Evolutionary conservation across 2,797 vertebrate species (phyloP), one percentile per base, ranked within the genome.

Genomic region (Glyptemys insculpta): DNA sequence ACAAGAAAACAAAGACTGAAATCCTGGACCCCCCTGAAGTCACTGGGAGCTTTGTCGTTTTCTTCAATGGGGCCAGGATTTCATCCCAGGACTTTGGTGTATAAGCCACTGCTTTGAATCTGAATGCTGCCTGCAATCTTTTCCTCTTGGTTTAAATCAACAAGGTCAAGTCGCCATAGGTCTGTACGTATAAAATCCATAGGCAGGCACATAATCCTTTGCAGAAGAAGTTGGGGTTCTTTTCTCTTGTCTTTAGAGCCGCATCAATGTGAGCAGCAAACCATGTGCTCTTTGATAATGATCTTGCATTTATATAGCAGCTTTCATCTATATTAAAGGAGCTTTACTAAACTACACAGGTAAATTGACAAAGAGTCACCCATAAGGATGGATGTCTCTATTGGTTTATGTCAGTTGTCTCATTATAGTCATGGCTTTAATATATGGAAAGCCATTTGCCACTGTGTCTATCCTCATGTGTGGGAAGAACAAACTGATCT

Each of bases 371-470:
- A 47, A 95, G 92, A n/a, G 80, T 44, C 9, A 90, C 83, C 82
- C 86, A 4, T 6, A 29, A 94, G 94, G 19, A 0, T 1, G 81
- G 9, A 2, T 18, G 0, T 49, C 62, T 79, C 95, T 62, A 56
- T 79, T 76, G 89, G 52, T 53, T 34, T 37, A 80, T 37, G 25
- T 53, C 81, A 92, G 87, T 90, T n/a, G 68, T 9, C 93, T 96
- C 89, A 1, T 96, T 87, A 52, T 10, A 72, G 12, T 91, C 87
- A 27, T 31, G 5, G 90, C 92, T 93, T 91, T 96, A 95, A 93
- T 92, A 94, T 90, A 95, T 54, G 9, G 93, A 87, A 92, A 95
- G 92, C 94, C 92, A 91, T 65, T 90, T 94, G 96, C 96, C 96
- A 88, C 83, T 91, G 31, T 82, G 80, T 4, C 94, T 94, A 94